phyloP scores from a whole-genome alignment of 1,140 invertebrate species.

The Drosophila littoralis region DNA sequence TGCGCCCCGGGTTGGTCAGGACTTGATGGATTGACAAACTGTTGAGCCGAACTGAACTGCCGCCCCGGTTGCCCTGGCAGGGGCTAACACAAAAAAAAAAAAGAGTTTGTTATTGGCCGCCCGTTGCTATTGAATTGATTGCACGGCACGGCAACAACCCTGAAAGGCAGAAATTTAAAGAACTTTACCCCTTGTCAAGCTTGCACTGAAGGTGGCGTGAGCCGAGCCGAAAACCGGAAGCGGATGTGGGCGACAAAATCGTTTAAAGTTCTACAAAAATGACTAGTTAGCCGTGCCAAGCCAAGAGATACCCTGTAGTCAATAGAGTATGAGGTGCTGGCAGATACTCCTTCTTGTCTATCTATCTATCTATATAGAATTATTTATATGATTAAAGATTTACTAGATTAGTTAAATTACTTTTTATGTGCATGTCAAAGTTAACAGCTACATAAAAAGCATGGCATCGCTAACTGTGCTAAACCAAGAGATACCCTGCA shows the following conservation, averaged over 20 bases:
- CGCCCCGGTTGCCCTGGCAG: slow-evolving; percentile 25
- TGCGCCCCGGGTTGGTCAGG: neutral
- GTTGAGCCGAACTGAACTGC: slow-evolving; percentile 15
- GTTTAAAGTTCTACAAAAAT: slow-evolving; percentile 16
- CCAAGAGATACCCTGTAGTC: neutral
- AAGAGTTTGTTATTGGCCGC: slow-evolving; percentile 24
- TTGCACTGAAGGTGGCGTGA: slow-evolving; percentile 32
- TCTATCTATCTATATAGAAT: too few species aligned
- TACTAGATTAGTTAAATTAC: neutral
- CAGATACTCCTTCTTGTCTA: neutral
- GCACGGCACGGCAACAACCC: slow-evolving; percentile 20
- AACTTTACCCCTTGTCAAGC: slow-evolving; percentile 22
- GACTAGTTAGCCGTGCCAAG: neutral
- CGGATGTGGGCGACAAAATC: slow-evolving; percentile 53
- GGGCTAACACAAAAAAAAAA: slow-evolving; percentile 20
- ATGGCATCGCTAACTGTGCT: too few species aligned
- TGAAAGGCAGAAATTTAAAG: slow-evolving; percentile 13
- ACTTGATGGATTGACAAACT: slow-evolving; percentile 59
- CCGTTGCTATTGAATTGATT: slow-evolving; percentile 53
- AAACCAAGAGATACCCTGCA: too few species aligned
- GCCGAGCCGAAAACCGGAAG: slow-evolving; percentile 33
- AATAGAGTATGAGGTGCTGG: neutral
- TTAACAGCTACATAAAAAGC: neutral
- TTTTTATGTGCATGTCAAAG: neutral
- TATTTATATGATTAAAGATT: too few species aligned